Percentiles rank a stretch among this genome's conserved stretches.
Conservation (phyloP, 1,140 invertebrate species). For the Catajapyx aquilonaris region DNA sequence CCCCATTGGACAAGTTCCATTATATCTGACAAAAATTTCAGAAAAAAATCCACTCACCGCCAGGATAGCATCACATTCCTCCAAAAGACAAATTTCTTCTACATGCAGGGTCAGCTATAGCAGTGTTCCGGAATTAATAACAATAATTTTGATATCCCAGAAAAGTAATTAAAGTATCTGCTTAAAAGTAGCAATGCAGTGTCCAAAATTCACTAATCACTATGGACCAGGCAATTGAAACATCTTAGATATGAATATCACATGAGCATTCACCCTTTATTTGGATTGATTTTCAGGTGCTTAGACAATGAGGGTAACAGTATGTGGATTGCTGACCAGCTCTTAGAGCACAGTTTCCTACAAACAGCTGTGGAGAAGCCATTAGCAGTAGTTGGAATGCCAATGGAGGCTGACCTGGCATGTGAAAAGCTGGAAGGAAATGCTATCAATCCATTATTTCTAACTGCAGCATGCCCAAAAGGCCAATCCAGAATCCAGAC, state of each 20-base stretch:
- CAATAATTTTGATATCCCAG: too few species aligned
- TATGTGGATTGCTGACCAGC: slow-evolving; percentile 42
- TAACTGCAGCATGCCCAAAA: slow-evolving; percentile 16
- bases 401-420: slow-evolving; percentile 9
- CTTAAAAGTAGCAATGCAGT: too few species aligned
- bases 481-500: slow-evolving; percentile 48
- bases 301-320: slow-evolving; percentile 36
- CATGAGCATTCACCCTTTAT: too few species aligned
- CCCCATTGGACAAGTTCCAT: too few species aligned
- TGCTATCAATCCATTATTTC: slow-evolving; percentile 15
- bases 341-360: slow-evolving; percentile 32
- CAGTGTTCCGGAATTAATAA: slow-evolving; percentile 2
- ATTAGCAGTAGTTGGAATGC: slow-evolving; percentile 5
- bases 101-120: not conserved
- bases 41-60: too few species aligned
- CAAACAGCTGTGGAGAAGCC: slow-evolving; percentile 18
- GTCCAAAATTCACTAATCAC: too few species aligned
- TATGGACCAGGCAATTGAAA: too few species aligned
- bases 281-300: slow-evolving; percentile 26
- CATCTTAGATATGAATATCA: too few species aligned
- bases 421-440: slow-evolving; percentile 19
- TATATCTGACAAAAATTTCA: too few species aligned
- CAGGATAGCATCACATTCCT: too few species aligned
- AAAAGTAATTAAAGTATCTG: too few species aligned
- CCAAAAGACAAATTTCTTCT: too few species aligned